phyloP scores from a whole-genome alignment of 1,140 invertebrate species.

The Wasmannia auropunctata region DNA sequence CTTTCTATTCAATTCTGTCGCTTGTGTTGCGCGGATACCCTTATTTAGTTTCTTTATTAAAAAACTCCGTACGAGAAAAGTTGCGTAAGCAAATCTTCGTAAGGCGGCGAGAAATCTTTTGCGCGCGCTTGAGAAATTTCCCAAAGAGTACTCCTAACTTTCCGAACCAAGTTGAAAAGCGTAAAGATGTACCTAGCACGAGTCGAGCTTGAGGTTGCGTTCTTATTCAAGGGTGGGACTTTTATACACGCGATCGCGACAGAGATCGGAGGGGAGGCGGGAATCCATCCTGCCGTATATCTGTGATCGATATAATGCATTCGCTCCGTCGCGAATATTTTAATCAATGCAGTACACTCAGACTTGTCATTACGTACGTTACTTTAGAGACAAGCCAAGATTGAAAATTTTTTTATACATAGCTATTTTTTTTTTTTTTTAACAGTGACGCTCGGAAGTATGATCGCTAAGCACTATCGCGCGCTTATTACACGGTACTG shows the following conservation, averaged over 20 bases:
- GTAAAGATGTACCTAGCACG: slow-evolving; percentile 24
- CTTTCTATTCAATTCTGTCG: slow-evolving; percentile 54
- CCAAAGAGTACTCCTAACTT: slow-evolving; percentile 46
- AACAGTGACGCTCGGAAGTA: slow-evolving; percentile 36
- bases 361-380: slow-evolving; percentile 38
- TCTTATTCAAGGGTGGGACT: slow-evolving; percentile 29
- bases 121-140: slow-evolving; percentile 29
- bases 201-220: slow-evolving; percentile 22
- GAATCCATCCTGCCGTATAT: not conserved
- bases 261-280: not conserved
- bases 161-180: slow-evolving; percentile 50
- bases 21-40: not conserved
- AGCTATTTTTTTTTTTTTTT: too few relatives aligned
- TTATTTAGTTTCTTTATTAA: slow-evolving; percentile 42
- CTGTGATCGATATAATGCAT: slow-evolving; percentile 1
- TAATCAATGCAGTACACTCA: slow-evolving; percentile 52
- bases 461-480: slow-evolving; percentile 37
- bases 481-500: slow-evolving; percentile 26
- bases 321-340: not conserved
- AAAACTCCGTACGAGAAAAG: slow-evolving; percentile 50
- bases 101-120: slow-evolving; percentile 47
- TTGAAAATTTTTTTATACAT: slow-evolving; percentile 53
- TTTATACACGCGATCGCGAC: slow-evolving; percentile 35
- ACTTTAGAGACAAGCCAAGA: slow-evolving; percentile 40
- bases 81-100: slow-evolving; percentile 47